phyloP scores from a whole-genome alignment of 2,888 invertebrate species.

The Gasteruption jaculator region DNA sequence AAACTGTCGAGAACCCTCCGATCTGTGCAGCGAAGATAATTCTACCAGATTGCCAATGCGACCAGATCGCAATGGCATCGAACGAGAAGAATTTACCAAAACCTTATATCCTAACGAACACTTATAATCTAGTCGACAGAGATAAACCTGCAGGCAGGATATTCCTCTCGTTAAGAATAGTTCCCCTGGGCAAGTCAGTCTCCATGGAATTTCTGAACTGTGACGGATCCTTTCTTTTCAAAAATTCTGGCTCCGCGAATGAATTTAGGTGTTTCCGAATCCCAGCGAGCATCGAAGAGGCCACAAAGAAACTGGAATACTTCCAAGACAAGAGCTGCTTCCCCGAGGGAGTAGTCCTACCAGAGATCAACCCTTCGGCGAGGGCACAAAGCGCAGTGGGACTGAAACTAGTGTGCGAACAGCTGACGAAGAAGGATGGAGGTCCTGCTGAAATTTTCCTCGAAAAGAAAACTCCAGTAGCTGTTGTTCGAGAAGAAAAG shows the following conservation, averaged over 20 bases:
- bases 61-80: conserved; percentile 26
- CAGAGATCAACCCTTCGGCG: too few relatives aligned
- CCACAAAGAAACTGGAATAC: conserved; percentile 8
- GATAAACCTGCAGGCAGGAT: conserved; percentile 36
- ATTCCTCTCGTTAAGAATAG: conserved; percentile 34
- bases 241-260: conserved; percentile 29
- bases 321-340: conserved; percentile 13
- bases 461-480: too few relatives aligned
- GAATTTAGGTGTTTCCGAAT: conserved; percentile 30
- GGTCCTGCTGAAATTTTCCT: conserved; percentile 22
- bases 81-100: conserved; percentile 22
- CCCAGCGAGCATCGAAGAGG: conserved; percentile 11
- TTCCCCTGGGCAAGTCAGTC: conserved; percentile 40
- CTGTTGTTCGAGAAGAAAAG: conserved; percentile 9
- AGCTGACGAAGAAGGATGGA: conserved; percentile 26
- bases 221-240: conserved; percentile 35
- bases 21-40: conserved; percentile 27
- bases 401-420: conserved; percentile 27
- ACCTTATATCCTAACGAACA: conserved; percentile 28
- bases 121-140: conserved; percentile 30
- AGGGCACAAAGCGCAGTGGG: too few relatives aligned
- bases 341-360: conserved; percentile 24
- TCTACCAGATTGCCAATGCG: conserved; percentile 29
- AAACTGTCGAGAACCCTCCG: conserved; percentile 11
- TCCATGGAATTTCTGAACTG: conserved; percentile 36